A percentile compares a stretch with the other conserved stretches of the same genome.
These are phyloP conservation scores for Palythoa heliodiscus DNA, from an alignment of 92 coral and sea anemone species.

Conservation along the genomic window DNA sequence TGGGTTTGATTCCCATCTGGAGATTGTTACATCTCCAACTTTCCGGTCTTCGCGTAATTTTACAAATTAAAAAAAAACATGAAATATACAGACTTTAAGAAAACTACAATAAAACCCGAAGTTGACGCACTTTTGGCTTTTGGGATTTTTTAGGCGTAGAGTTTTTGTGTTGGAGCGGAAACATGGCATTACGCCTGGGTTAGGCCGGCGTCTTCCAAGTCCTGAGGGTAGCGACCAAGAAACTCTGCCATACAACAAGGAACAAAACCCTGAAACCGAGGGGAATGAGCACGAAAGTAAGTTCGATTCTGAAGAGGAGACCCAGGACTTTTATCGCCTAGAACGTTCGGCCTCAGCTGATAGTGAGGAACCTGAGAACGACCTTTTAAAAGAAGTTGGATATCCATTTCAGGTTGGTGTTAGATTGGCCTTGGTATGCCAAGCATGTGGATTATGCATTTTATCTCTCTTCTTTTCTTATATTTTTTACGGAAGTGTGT, in stretches of 20 bases:
- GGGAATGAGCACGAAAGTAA: constrained; percentile 37
- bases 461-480: too few species aligned
- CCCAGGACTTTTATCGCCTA: constrained; percentile 85
- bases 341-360: constrained; percentile 70
- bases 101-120: too few species aligned
- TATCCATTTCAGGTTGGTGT: constrained; percentile 28
- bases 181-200: constrained; percentile 71
- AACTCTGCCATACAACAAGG: constrained; percentile 57
- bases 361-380: constrained; percentile 43
- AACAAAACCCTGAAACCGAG: constrained; percentile 41
- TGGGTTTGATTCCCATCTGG: too few species aligned
- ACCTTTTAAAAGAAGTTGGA: constrained; percentile 34
- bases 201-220: constrained; percentile 81
- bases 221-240: constrained; percentile 92
- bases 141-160: constrained; percentile 38
- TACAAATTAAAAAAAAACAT: too few species aligned
- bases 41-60: too few species aligned
- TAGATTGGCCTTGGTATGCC: too few species aligned
- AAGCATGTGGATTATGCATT: too few species aligned
- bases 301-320: constrained; percentile 67
- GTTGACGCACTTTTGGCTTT: too few species aligned
- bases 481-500: too few species aligned
- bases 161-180: constrained; percentile 61
- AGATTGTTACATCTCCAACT: too few species aligned
- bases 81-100: too few species aligned